Evolutionary conservation across 2,888 invertebrate species (phyloP), one percentile per base, ranked within the genome.

Genomic region (Schrankia costaestrigalis): DNA sequence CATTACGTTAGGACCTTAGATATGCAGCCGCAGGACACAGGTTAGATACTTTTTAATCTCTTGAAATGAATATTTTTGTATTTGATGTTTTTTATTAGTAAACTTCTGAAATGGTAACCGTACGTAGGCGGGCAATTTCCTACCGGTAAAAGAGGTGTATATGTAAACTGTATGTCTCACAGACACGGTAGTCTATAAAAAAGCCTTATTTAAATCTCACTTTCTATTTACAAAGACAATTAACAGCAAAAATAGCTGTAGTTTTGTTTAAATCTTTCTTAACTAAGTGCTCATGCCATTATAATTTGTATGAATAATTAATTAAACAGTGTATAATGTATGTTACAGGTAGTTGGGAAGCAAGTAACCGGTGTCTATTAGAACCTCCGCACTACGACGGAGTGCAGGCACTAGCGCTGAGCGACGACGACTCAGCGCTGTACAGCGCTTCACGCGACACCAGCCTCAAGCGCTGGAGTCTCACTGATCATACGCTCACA

Each of bases 341-440:
- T n/a, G 18, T 38, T 19, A 3, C 41, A 83, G 85, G 67, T 57
- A 71, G 69, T 36, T 79, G 74, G 86, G 87, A 75, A 67, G 88
- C 63, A 41, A 52, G 77, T 84, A 60, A 91, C 90, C 49, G 92
- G 17, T 89, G 91, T 33, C 91, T 93, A 56, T 82, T 95, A 36
- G 92, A 93, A 56, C 96, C 96, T 8, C 96, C 96, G 3, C 96
- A 96, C 81, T 96, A 96, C 75, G 96, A 96, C 76, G 96, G 96
- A 13, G 94, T 97, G 32, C 94, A 96, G 71, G 93, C 94, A 24
- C 85, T 96, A 27, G 91, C 93, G 17, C 84, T 94, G 31, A 78
- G 84, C 41, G 92, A 90, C 17, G 87, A 90, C 48, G 92, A 90
- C 19, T 85, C 90, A 42, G 89, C 89, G 9, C 85, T 96, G 11